phyloP scores from a whole-genome alignment of 92 coral and sea anemone genomes.

The Phenganax subtilis region DNA sequence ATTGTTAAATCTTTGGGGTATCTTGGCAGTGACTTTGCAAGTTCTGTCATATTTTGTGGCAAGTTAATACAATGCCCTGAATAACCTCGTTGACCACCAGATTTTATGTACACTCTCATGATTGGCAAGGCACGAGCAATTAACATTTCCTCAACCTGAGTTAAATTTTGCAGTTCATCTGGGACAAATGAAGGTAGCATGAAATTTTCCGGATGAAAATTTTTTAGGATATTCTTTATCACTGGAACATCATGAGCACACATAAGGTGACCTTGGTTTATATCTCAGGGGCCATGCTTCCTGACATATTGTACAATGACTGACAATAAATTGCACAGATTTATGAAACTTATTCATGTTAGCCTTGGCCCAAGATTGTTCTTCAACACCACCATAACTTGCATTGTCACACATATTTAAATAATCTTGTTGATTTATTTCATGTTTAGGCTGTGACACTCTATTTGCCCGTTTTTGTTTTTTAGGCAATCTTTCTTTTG shows the following conservation, averaged over 20 bases:
- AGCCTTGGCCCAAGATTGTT: conserved; percentile 43
- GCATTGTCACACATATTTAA: not conserved
- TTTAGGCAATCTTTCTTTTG: not conserved
- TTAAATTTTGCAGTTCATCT: conserved; percentile 36
- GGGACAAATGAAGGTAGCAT: conserved; percentile 49
- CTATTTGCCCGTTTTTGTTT: not conserved
- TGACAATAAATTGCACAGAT: conserved; percentile 35
- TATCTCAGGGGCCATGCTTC: conserved; percentile 47
- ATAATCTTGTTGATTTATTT: conserved; percentile 2
- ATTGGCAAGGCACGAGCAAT: conserved; percentile 53
- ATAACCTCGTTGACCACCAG: conserved; percentile 64
- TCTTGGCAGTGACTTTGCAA: not conserved
- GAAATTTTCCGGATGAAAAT: conserved; percentile 29
- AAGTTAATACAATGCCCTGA: conserved; percentile 59
- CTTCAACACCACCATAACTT: conserved; percentile 11
- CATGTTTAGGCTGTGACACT: not conserved
- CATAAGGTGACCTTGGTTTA: no score
- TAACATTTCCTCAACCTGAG: conserved; percentile 57
- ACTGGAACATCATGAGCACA: conserved; percentile 15
- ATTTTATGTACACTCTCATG: conserved; percentile 57
- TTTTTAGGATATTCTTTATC: conserved; percentile 29
- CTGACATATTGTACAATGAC: conserved; percentile 39
- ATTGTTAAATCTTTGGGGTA: conserved; percentile 50
- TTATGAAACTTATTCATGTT: conserved; percentile 49
- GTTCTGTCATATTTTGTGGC: conserved; percentile 55